phyloP scores from a whole-genome alignment of 1,140 invertebrate genomes.

The Bombus soroeensis region DNA sequence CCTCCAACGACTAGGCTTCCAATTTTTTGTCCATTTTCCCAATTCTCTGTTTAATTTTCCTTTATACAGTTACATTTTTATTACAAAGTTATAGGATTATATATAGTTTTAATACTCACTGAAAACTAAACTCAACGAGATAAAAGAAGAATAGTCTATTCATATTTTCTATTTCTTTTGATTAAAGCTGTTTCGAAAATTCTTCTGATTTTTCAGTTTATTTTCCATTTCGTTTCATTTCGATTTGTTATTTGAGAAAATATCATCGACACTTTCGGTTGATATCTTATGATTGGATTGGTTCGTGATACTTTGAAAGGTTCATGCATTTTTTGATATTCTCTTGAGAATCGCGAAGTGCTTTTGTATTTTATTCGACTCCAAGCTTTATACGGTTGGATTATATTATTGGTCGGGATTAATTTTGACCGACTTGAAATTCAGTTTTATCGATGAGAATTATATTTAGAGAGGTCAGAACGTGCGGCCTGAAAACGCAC shows the following conservation, averaged over 20 bases:
- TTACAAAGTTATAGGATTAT: neutral
- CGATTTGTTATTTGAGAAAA: neutral
- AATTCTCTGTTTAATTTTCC: neutral
- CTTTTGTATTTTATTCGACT: neutral
- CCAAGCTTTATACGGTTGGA: too few species aligned
- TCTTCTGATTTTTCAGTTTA: neutral
- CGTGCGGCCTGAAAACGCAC: slow-evolving; percentile 26
- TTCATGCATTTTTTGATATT: neutral
- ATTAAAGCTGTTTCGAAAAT: neutral
- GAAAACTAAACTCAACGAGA: neutral
- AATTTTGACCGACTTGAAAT: slow-evolving; percentile 23
- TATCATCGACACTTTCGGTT: neutral
- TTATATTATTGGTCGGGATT: slow-evolving; percentile 2
- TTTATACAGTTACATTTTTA: neutral
- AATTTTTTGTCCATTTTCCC: neutral
- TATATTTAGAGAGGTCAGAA: slow-evolving; percentile 51
- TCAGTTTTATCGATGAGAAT: slow-evolving; percentile 32
- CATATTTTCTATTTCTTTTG: too few species aligned
- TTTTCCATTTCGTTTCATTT: neutral
- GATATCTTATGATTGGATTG: neutral
- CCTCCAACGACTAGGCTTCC: neutral
- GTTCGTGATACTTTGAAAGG: neutral
- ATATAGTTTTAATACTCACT: neutral
- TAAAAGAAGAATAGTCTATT: neutral
- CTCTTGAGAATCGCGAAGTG: neutral